Conservation (phyloP, 2,797 vertebrate genomes). For the Linurgus olivaceus region DNA sequence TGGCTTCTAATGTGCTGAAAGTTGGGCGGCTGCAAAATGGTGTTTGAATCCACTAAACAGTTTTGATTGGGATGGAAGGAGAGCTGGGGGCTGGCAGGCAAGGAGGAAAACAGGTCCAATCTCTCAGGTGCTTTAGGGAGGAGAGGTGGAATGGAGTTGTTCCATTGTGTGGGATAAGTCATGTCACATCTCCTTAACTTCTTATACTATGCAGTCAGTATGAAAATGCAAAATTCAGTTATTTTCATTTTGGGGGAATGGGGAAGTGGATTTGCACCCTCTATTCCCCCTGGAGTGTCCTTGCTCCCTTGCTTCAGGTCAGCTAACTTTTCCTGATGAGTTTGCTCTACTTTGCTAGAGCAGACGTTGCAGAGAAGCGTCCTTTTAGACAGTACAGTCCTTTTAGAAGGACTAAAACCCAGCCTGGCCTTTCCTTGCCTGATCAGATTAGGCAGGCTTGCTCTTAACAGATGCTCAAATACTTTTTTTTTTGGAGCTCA, state of each 20-base stretch:
- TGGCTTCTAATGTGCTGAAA: background rate
- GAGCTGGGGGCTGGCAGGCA: fast-evolving
- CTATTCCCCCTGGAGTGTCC: background rate
- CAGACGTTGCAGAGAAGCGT: fast-evolving
- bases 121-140: background rate
- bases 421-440: background rate
- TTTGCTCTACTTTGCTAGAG: background rate
- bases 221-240: background rate
- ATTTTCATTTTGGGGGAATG: background rate
- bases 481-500: background rate
- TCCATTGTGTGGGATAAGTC: background rate
- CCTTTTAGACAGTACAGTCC: too few species aligned
- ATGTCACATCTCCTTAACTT: background rate
- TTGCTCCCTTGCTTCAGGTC: background rate
- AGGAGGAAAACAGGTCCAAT: background rate
- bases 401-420: background rate
- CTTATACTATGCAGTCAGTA: background rate
- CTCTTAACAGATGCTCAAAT: background rate
- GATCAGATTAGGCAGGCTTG: background rate
- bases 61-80: background rate
- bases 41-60: background rate
- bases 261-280: background rate
- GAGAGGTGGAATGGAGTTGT: background rate
- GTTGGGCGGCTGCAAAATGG: background rate
- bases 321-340: background rate